Conservation (phyloP, 2,888 invertebrate genomes). For the Latrodectus elegans region DNA sequence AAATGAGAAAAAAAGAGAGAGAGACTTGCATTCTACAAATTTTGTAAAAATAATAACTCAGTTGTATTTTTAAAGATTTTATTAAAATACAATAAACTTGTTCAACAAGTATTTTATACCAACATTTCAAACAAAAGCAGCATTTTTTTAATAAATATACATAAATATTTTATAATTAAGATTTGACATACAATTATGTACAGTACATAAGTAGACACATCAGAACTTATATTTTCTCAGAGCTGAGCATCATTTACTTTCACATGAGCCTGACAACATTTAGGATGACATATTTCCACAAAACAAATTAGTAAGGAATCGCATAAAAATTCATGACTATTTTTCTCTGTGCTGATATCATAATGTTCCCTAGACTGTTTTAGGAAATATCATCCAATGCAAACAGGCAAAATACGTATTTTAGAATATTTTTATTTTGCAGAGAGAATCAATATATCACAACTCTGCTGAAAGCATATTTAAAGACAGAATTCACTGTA, state of each 20-base stretch:
- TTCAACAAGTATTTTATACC: slow-evolving; percentile 69
- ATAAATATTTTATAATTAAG: slow-evolving; percentile 59
- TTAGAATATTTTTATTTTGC: slow-evolving; percentile 25
- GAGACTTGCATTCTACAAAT: too few relatives aligned
- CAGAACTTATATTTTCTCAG: slow-evolving; percentile 7
- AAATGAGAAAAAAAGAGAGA: too few relatives aligned
- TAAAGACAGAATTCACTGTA: not conserved
- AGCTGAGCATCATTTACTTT: slow-evolving; percentile 25
- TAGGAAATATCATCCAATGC: not conserved
- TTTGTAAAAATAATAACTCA: not conserved
- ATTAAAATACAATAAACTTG: slow-evolving; percentile 69
- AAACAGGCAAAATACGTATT: slow-evolving; percentile 60
- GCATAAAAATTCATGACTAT: not conserved
- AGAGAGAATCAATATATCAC: slow-evolving; percentile 63
- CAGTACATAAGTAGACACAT: slow-evolving; percentile 59
- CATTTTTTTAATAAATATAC: slow-evolving; percentile 64
- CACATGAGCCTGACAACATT: not conserved
- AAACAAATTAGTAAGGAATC: not conserved
- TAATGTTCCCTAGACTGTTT: not conserved
- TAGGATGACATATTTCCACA: not conserved
- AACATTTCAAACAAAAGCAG: slow-evolving; percentile 66
- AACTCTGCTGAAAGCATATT: slow-evolving; percentile 46
- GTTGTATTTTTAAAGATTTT: slow-evolving; percentile 43
- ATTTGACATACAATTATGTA: slow-evolving; percentile 64
- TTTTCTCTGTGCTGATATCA: not conserved